phyloP scores from a whole-genome alignment of 2,797 vertebrate genomes.

The Thamnophis elegans region DNA sequence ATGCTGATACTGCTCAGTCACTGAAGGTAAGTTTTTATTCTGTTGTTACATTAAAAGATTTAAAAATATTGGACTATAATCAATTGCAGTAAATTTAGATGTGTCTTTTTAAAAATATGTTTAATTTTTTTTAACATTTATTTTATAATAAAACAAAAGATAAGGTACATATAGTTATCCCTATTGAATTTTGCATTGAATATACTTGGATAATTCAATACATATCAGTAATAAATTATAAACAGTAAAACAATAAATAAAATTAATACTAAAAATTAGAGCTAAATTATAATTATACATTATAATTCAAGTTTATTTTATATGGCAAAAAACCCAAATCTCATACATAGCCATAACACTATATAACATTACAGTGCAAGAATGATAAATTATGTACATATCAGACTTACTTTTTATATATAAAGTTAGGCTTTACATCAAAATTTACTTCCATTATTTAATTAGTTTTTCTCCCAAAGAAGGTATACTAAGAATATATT shows the following conservation, averaged over 20 bases:
- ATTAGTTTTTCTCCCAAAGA: background rate
- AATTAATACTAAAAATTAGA: background rate
- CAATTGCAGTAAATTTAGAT: background rate
- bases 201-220: background rate
- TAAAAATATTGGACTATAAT: background rate
- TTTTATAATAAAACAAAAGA: background rate
- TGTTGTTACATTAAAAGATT: background rate
- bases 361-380: background rate
- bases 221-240: background rate
- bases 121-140: background rate
- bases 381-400: background rate
- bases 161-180: background rate
- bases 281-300: background rate
- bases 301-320: background rate
- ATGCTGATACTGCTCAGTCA: conserved; percentile 86
- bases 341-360: background rate
- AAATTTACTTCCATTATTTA: background rate
- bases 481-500: background rate
- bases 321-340: background rate
- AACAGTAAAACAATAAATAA: background rate
- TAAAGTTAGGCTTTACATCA: background rate
- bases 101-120: background rate
- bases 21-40: conserved; percentile 83
- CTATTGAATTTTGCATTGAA: background rate
- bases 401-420: background rate